Percentiles rank a stretch among this genome's conserved stretches.
phyloP scores from a whole-genome alignment of 2,113 vertebrate species.

The Ptilonorhynchus violaceus region DNA sequence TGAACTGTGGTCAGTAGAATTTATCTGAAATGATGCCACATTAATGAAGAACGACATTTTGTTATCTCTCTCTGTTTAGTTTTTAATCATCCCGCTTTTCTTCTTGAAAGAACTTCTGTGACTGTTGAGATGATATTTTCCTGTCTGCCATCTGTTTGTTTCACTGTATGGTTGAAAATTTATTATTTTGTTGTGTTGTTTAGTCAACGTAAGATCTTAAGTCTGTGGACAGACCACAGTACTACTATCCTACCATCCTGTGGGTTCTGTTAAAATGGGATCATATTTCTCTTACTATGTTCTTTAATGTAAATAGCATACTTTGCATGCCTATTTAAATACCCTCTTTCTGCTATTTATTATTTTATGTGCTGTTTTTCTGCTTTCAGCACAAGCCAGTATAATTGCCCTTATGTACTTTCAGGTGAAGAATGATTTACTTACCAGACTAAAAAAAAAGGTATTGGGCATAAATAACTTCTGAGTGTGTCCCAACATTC shows the following conservation, averaged over 20 bases:
- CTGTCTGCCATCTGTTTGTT: background rate
- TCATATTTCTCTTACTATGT: background rate
- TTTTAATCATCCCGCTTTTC: background rate
- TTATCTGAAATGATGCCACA: background rate
- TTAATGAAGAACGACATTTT: background rate
- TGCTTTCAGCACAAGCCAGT: background rate
- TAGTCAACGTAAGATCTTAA: background rate
- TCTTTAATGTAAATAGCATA: background rate
- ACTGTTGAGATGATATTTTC: background rate
- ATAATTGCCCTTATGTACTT: background rate
- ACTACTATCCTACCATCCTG: background rate
- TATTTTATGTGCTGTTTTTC: background rate
- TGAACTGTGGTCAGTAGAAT: background rate
- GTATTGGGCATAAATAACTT: background rate
- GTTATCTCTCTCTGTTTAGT: background rate
- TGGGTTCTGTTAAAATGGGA: background rate
- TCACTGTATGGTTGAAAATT: background rate
- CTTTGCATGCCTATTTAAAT: background rate
- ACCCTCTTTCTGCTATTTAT: background rate
- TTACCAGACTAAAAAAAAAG: background rate
- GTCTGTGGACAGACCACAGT: background rate
- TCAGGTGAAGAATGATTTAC: slow-evolving; percentile 15
- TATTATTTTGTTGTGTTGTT: background rate
- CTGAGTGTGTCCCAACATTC: background rate
- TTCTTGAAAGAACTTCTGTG: background rate